Evolutionary conservation across 2,113 vertebrate genomes (phyloP).

Genomic region (Mustela lutreola): DNA sequence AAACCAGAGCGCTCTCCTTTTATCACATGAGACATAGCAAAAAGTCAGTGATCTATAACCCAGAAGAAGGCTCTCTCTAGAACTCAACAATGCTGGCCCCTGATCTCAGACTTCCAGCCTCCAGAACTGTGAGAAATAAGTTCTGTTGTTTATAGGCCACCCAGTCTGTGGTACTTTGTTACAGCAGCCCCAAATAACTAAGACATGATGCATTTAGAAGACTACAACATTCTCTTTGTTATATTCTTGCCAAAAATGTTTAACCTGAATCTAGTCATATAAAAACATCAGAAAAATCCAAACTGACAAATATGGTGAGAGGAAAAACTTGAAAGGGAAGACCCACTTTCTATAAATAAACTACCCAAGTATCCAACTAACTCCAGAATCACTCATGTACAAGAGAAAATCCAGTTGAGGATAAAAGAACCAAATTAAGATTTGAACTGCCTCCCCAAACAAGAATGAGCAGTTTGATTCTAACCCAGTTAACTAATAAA

Average conservation of each 20-base stretch:
- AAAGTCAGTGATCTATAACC: background rate
- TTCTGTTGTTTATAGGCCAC: background rate
- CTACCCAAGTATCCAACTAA: background rate
- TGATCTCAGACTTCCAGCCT: background rate
- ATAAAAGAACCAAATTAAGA: slow-evolving; percentile 20
- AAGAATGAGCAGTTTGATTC: background rate
- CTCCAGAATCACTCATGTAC: background rate
- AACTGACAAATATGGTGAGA: background rate
- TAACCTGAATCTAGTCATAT: background rate
- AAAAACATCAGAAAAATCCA: slow-evolving; percentile 13
- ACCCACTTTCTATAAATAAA: background rate
- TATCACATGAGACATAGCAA: background rate
- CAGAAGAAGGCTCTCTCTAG: background rate
- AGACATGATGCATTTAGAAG: background rate
- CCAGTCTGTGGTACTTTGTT: background rate
- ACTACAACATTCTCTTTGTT: background rate
- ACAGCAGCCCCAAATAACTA: background rate
- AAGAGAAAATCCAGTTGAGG: background rate
- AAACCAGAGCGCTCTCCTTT: background rate
- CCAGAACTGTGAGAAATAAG: background rate
- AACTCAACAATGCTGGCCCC: background rate
- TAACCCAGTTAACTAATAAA: background rate
- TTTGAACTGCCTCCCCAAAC: background rate
- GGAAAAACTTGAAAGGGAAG: background rate
- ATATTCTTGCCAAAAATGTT: background rate